Base-by-base conservation (phyloP, 2,113 vertebrate species). In the Scortum barcoo region DNA sequence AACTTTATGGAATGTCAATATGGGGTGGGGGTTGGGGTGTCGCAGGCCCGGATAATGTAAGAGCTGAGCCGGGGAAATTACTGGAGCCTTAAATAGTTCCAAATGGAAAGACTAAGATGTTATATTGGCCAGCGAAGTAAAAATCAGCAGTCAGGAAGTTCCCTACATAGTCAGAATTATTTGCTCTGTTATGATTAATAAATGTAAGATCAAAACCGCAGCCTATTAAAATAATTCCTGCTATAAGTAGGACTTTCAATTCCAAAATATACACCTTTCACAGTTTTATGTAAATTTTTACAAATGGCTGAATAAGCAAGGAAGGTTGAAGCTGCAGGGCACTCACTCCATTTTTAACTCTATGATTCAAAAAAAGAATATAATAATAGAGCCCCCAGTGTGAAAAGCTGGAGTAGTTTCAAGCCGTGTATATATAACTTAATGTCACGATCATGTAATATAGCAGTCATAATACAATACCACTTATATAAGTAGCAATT, bases 1-100 rank as follows among this genome's bases (percentile, higher is more conserved):
- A 90, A 72, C 88, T 85, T 87, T 86, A 91, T 88, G 89, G 93
- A 94, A 93, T 94, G 91, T 93, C 92, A 93, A 89, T 93, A 91
- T 83, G 85, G 72, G 57, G 76, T 40, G 81, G 76, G 79, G 89
- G 78, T 14, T 28, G 84, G 75, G 76, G 38, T 71, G 78, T 73
- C 50, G 22, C 74, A 69, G 72, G 28, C 48, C n/a, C 28, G 44
- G 80, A 86, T 92, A 92, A 93, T 91, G 86, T 86, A 90, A 81
- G 89, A 89, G 85, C 84, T 65, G 53, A 90, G 85, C 84, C 76
- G 56, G 80, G 89, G 87, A 90, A 91, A 90, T 90, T 78, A 91
- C 88, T 82, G 85, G 17, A 77, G 88, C 78, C 79, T 90, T 88
- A 90, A 93, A 94, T 91, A 87, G 87, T 91, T 91, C 84, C 81